A percentile compares a stretch with the other conserved stretches of the same genome.
These are phyloP conservation scores for Petrocephalus microphthalmus DNA, from an alignment of 2,113 vertebrate species.

Conservation along the genomic window DNA sequence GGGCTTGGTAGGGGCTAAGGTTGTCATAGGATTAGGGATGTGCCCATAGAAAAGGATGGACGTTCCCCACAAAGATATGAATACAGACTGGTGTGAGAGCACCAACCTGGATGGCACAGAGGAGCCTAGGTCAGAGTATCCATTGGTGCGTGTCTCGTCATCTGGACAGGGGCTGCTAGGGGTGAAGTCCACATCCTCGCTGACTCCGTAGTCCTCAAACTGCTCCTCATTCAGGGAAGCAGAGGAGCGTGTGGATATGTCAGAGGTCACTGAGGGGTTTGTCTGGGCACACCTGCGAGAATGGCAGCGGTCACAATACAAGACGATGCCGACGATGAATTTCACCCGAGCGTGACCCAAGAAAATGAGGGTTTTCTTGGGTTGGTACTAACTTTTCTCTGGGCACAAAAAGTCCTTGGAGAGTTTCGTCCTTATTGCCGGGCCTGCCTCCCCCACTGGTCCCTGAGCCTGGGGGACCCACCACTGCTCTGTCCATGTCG, in stretches of 20 bases:
- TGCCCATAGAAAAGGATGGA: neutral
- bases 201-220: constrained; percentile 96
- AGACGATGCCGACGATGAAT: neutral
- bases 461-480: constrained; percentile 73
- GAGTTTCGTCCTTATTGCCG: constrained; percentile 66
- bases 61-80: neutral
- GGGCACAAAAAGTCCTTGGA: constrained; percentile 72
- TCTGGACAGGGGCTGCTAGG: constrained; percentile 85
- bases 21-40: neutral
- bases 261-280: constrained; percentile 75
- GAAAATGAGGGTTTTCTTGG: neutral
- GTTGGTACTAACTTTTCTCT: constrained; percentile 73
- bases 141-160: constrained; percentile 82
- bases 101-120: constrained; percentile 90
- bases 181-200: constrained; percentile 81
- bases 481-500: constrained; percentile 85
- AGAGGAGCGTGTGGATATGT: constrained; percentile 84
- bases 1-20: too few species aligned
- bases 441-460: constrained; percentile 58
- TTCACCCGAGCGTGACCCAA: neutral
- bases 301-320: neutral
- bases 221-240: constrained; percentile 90
- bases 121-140: constrained; percentile 87
- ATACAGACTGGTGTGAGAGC: neutral
- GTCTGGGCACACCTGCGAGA: constrained; percentile 67